Evolutionary conservation across 2,113 vertebrate genomes (phyloP), one percentile per base, ranked within the genome.

Genomic region (Merops nubicus): DNA sequence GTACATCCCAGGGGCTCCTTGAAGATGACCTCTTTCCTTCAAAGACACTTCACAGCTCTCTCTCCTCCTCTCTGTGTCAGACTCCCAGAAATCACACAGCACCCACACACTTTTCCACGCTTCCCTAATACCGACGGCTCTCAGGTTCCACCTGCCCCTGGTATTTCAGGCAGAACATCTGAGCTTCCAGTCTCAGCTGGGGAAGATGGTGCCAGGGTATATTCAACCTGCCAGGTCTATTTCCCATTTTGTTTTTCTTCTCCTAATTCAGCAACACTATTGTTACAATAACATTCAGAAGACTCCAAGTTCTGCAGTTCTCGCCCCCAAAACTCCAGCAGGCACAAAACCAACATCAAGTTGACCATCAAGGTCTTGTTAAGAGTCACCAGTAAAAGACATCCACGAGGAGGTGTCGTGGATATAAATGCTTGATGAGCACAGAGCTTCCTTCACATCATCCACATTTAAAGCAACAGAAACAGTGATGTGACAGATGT

Each of bases 11-110:
- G 47, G 34, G 74, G 48, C 63, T 76, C 68, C 85, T 40, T 69
- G 88, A 75, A 83, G 63, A 70, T 84, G 81, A 86, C 76, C 67
- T 68, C 74, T 33, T 69, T 43, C 81, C 54, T 77, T 76, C 76
- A 64, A 74, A 91, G 67, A 56, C 50, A 33, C 73, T 87, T 60
- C 85, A 38, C 0, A 20, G 11, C 50, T 13, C 29, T 54, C 62
- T 50, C 88, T 85, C 48, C 83, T 93, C 50, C 51, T 62, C 63
- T 59, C 47, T 3, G 19, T 85, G 84, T 28, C 85, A 83, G 94
- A n/a, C 92, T 75, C 62, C 4, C 20, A 34, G 67, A 64, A 74
- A 56, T 60, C 89, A 70, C 76, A 54, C 70, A 40, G 45, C 18
- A 68, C 43, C 62, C 75, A 21, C 3, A n/a, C 0, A 21, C 43